phyloP scores from a whole-genome alignment of 2,797 vertebrate species.

The Semotilus atromaculatus region DNA sequence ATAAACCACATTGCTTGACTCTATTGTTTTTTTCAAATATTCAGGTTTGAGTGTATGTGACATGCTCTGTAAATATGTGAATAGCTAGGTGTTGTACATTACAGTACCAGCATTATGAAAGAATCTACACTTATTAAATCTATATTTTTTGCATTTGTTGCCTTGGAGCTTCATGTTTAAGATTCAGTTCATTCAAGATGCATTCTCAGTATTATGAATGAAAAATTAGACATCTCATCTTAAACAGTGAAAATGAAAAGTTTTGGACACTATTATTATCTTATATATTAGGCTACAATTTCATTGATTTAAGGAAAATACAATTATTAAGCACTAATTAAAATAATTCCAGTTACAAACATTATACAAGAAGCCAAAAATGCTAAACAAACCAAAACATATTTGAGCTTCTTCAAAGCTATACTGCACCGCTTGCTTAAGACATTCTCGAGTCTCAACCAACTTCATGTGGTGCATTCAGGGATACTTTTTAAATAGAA shows the following conservation, averaged over 20 bases:
- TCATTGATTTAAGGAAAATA: too few relatives aligned
- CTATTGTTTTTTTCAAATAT: slow-evolving; percentile 6
- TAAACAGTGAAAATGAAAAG: not conserved
- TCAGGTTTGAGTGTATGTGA: not conserved
- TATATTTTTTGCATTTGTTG: slow-evolving; percentile 25
- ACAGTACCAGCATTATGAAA: slow-evolving; percentile 11
- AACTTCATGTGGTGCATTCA: not conserved
- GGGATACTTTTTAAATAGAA: not conserved
- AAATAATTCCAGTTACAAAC: not conserved
- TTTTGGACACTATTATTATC: not conserved
- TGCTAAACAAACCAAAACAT: not conserved
- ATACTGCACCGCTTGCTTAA: not conserved
- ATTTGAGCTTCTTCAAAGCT: not conserved
- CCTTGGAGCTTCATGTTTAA: not conserved
- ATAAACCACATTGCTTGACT: not conserved
- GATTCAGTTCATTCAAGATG: not conserved
- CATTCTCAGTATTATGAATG: not conserved
- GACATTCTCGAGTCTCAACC: not conserved
- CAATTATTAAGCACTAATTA: not conserved
- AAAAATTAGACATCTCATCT: not conserved
- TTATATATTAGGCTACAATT: not conserved
- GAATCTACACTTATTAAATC: slow-evolving; percentile 30
- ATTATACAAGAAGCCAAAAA: not conserved
- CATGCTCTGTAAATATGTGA: slow-evolving; percentile 50
- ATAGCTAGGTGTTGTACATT: slow-evolving; percentile 45